Evolutionary conservation across 2,113 vertebrate genomes (phyloP), one percentile per base, ranked within the genome.

Genomic region (Gambusia affinis): DNA sequence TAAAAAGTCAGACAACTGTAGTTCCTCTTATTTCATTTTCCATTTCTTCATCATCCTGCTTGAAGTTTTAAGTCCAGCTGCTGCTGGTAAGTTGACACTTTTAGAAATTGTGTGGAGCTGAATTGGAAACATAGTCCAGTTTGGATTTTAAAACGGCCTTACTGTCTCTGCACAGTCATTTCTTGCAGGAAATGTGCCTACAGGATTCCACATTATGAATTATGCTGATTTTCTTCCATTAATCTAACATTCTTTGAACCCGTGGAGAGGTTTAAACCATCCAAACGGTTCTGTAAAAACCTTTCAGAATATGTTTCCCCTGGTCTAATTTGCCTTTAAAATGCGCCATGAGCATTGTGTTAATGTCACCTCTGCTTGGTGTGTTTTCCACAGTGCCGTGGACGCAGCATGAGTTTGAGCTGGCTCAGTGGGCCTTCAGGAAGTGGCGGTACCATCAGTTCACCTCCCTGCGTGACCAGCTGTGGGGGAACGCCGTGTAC

Each of bases 401-500:
- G 98, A 99, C 96, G 39, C 96, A 96, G 79, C 97, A 96, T 7
- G 97, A 99, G 71, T 97, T 95, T 8, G 96, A 98, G 65, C 88
- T 99, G 0, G 98, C 98, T 19, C 97, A 98, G 19, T 99, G 98
- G 98, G 96, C 97, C 76, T 99, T 98, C 92, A 96, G 97, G 80
- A 99, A 98, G 72, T 99, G 98, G 98, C 95, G 97, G 70, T 97
- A 95, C 82, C 98, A 99, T 82, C 98, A 99, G 91, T 99, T 99
- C 75, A 99, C 98, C 73, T 99, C 98, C 0, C 90, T 99, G 67
- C 91, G 98, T 72, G 98, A 99, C 87, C 95, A 97, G 19, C 96
- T 99, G 76, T 99, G 98, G 98, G 98, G 98, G 57, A 99, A 97
- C 66, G 98, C 98, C 0, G 97, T 99, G 0, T 99, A 98, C 84